These are phyloP conservation scores for Sphenopsis melanotis DNA, from an alignment of 2,797 vertebrate species.

Conservation along the genomic window DNA sequence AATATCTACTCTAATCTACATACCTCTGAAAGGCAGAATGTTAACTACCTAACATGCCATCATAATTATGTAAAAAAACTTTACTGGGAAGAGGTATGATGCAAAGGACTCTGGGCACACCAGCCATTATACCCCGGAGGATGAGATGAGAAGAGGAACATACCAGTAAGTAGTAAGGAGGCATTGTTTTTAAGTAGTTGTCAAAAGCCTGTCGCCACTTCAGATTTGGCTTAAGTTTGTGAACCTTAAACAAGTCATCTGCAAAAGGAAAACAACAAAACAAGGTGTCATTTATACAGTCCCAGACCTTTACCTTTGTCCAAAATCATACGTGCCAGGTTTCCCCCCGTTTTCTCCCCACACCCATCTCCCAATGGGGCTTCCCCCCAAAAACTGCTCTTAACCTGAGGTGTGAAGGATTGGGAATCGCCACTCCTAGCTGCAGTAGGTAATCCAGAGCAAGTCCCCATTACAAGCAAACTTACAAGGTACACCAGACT, in stretches of 20 bases:
- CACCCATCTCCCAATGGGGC: not conserved
- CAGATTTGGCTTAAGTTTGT: constrained; percentile 97
- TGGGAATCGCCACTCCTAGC: constrained; percentile 38
- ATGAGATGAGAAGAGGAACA: constrained; percentile 60
- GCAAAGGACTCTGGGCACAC: constrained; percentile 15
- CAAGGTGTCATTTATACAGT: not conserved
- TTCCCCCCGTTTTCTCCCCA: not conserved
- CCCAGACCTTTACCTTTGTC: not conserved
- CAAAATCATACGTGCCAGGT: not conserved
- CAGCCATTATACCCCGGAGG: constrained; percentile 17
- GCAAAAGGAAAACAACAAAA: constrained; percentile 70
- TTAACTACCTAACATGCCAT: constrained; percentile 15
- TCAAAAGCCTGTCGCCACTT: constrained; percentile 98
- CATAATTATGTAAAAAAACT: not conserved
- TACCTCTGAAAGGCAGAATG: constrained; percentile 29
- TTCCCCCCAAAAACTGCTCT: constrained; percentile 46
- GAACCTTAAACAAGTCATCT: constrained; percentile 99
- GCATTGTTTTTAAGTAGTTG: constrained; percentile 97
- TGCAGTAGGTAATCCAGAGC: not conserved
- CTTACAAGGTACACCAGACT: not conserved
- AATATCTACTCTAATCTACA: not conserved
- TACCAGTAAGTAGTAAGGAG: constrained; percentile 97
- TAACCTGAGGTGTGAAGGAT: constrained; percentile 15
- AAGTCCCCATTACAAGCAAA: not conserved
- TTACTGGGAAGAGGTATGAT: constrained; percentile 38